Evolutionary conservation across 2,797 vertebrate genomes (phyloP).

Genomic region (Danio aesculapii): DNA sequence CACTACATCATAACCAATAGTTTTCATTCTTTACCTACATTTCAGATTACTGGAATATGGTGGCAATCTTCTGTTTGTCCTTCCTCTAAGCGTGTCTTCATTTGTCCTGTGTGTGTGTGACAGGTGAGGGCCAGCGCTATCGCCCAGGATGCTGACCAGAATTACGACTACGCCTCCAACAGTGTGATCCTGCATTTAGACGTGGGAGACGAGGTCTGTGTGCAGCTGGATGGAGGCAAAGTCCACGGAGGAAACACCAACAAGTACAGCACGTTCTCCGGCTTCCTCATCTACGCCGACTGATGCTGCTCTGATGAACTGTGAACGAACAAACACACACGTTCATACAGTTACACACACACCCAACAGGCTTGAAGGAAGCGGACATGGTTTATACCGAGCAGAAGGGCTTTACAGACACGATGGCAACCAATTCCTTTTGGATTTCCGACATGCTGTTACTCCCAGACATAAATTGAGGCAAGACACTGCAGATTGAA

Average conservation of each 20-base stretch:
- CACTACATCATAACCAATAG: not conserved
- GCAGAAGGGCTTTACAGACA: constrained; percentile 59
- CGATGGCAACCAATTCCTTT: constrained; percentile 60
- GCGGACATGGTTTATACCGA: constrained; percentile 34
- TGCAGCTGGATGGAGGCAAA: constrained; percentile 95
- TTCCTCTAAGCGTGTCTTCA: constrained; percentile 68
- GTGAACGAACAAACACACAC: constrained; percentile 55
- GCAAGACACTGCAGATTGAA: no score
- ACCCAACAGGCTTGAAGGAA: constrained; percentile 55
- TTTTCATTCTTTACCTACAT: not conserved
- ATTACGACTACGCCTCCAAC: constrained; percentile 98
- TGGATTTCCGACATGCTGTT: constrained; percentile 63
- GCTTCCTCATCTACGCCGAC: constrained; percentile 96
- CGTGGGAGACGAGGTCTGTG: constrained; percentile 94
- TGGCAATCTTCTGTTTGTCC: constrained; percentile 51
- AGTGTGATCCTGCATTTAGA: constrained; percentile 96
- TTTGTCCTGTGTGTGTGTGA: constrained; percentile 67
- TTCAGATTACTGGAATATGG: not conserved
- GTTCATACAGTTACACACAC: constrained; percentile 53
- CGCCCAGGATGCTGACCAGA: constrained; percentile 96
- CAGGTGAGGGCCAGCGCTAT: constrained; percentile 96
- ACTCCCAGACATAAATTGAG: constrained; percentile 47
- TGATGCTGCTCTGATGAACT: constrained; percentile 70
- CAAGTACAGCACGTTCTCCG: constrained; percentile 98
- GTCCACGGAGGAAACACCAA: constrained; percentile 97